Evolutionary conservation across 2,797 vertebrate species (phyloP).

Genomic region (Sparidentex hasta): DNA sequence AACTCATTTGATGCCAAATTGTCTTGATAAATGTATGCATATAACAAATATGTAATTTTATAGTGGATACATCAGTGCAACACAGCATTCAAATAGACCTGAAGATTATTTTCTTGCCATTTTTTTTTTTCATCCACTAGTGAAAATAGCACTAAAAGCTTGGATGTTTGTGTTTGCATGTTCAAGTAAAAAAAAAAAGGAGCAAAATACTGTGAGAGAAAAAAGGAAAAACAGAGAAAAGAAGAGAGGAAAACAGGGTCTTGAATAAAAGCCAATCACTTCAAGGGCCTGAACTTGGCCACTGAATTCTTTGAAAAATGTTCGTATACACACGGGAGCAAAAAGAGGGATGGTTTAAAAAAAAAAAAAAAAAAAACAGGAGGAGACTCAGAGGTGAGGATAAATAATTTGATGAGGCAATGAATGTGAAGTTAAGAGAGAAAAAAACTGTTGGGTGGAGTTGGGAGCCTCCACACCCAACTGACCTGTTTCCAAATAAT

Average conservation of each 20-base stretch:
- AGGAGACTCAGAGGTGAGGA: slow-evolving; percentile 29
- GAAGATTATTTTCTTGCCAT: not conserved
- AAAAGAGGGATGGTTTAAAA: slow-evolving; percentile 32
- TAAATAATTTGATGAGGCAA: slow-evolving; percentile 47
- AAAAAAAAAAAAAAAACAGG: not conserved
- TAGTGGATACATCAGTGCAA: not conserved
- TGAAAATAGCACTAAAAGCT: not conserved
- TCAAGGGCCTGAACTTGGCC: slow-evolving; percentile 76
- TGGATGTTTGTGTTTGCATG: slow-evolving; percentile 21
- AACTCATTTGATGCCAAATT: not conserved
- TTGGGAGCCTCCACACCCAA: slow-evolving; percentile 89
- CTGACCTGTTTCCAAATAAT: slow-evolving; percentile 97
- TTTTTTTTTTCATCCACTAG: not conserved
- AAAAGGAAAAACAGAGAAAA: slow-evolving; percentile 39
- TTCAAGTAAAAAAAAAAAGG: slow-evolving; percentile 15
- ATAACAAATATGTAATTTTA: slow-evolving; percentile 7
- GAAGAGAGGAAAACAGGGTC: slow-evolving; percentile 60
- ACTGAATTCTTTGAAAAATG: slow-evolving; percentile 73
- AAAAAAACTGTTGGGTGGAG: slow-evolving; percentile 84
- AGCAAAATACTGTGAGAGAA: slow-evolving; percentile 23
- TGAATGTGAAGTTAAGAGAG: slow-evolving; percentile 43
- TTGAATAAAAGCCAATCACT: slow-evolving; percentile 77
- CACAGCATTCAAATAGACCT: not conserved
- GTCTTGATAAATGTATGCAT: too few relatives aligned
- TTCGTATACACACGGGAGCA: slow-evolving; percentile 68